Base-by-base conservation (phyloP, 1,140 invertebrate genomes). In the Aphis craccivora region DNA sequence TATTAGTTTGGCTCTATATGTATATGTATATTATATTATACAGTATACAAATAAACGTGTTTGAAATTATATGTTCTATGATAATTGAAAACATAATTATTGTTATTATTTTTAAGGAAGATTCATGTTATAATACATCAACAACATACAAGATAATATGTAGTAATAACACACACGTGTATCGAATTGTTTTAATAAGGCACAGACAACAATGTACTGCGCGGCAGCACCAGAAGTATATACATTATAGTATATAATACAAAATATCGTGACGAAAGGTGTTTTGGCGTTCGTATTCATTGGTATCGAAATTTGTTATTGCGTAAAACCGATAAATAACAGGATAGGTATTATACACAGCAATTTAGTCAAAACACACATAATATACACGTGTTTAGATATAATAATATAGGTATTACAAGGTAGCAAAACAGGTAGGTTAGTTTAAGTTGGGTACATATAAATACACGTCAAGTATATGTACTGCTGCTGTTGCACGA, bases 181-280 rank as follows among this genome's bases (percentile, higher is more conserved):
- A 30, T 35, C 60, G 60, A 76, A 45, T 45, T 45, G 84, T 48
- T 86, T 86, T 86, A 86, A 86, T 86, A 86, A 86, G 37, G 84
- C 30, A 45, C 30, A n/a, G 43, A 20, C 40, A 43, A 25, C 30
- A 40, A 43, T n/a, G 14, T 1, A n/a, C 11, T n/a, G 18, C n/a
- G 23, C 25, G 11, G 40, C 22, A 43, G 23, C 8, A 45, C 37
- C 81, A 84, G 20, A 22, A 4, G 11, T 60, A 60, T 60, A n/a
- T 60, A 67, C 30, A 35, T n/a, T n/a, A 76, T n/a, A 76, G 0
- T 67, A 86, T 30, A 86, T 30, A 45, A 45, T 45, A 86, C 84
- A 86, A 86, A 86, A 45, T 86, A 86, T 86, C 37, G 37, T 86
- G 37, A 86, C 40, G 37, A 86, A 86, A 86, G 84, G 84, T 86